Evolutionary conservation across 2,113 vertebrate species (phyloP), one percentile per base, ranked within the genome.

Genomic region (Dryoscopus gambensis): DNA sequence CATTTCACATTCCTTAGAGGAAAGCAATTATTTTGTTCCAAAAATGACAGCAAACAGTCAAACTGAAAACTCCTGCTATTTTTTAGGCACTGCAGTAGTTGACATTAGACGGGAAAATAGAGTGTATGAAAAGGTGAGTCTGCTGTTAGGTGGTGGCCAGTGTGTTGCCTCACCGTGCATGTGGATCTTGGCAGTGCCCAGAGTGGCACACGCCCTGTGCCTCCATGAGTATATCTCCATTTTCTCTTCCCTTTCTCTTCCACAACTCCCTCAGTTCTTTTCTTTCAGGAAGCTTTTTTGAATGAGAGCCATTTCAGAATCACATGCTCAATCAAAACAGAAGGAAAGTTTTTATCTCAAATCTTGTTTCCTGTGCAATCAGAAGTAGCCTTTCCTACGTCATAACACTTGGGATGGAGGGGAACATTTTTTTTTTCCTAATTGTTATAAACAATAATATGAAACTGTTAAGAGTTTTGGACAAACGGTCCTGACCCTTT

Each of bases 301-400:
- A 91, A 64, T 37, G 73, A 86, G 79, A 70, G 70, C 40, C 1
- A 1, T 87, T 92, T 79, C 81, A 92, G 50, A 87, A 65, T 64
- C 65, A 60, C 44, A 15, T 42, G 35, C 40, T 81, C 76, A 40
- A 10, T 78, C 65, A 75, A 71, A 95, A 67, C 28, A 74, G 64
- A 42, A 92, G 73, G 68, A 69, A 74, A 40, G 6, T 35, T 19
- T 64, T 44, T 74, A 63, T 64, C 86, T 84, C 31, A 27, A 7
- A 57, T 89, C 80, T 74, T 81, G 79, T 74, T 92, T 96, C 86
- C 84, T 68, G 39, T 90, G 64, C 65, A 84, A 37, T 95, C 47
- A 75, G 56, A 87, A 70, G 46, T 21, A 40, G 23, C 64, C 46
- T 91, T 71, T 90, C 46, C 28, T 67, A 30, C 1, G 5, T 75